Evolutionary conservation across 2,113 vertebrate genomes (phyloP).

Genomic region (Brachyistius frenatus): DNA sequence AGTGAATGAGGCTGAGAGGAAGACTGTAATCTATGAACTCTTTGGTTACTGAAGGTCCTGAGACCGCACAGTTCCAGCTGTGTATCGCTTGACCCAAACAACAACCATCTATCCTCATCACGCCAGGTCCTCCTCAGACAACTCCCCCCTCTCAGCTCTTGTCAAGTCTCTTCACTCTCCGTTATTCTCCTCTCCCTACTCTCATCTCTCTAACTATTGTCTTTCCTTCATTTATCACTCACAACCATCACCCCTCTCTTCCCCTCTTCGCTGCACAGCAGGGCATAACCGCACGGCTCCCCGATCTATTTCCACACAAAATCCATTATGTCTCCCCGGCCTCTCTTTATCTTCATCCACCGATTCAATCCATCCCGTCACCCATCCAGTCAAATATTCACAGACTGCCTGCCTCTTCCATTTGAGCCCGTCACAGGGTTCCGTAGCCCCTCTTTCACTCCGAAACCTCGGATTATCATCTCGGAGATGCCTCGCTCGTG

Average conservation of each 20-base stretch:
- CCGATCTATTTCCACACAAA: conserved; percentile 65
- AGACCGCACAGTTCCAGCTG: conserved; percentile 40
- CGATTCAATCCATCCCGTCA: conserved; percentile 55
- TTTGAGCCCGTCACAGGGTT: conserved; percentile 40
- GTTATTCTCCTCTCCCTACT: conserved; percentile 27
- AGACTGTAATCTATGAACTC: conserved; percentile 31
- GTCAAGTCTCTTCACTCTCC: conserved; percentile 30
- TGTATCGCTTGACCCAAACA: conserved; percentile 1
- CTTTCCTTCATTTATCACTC: conserved; percentile 70
- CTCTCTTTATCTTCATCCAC: conserved; percentile 64
- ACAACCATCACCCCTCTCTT: conserved; percentile 47
- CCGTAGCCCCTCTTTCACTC: conserved; percentile 8
- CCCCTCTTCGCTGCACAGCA: conserved; percentile 31
- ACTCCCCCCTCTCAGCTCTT: conserved; percentile 3
- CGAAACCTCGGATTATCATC: conserved; percentile 46
- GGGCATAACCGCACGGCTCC: conserved; percentile 45
- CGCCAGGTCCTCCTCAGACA: conserved; percentile 10
- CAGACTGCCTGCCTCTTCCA: conserved; percentile 37
- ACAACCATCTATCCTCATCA: conserved; percentile 61
- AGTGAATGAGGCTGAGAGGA: conserved; percentile 10
- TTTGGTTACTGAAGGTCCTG: conserved; percentile 8
- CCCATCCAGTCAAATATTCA: conserved; percentile 65
- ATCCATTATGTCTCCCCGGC: conserved; percentile 58
- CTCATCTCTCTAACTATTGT: conserved; percentile 32
- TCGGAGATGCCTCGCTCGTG: conserved; percentile 7